Evolutionary conservation across 2,888 invertebrate genomes (phyloP), one percentile per base, ranked within the genome.

Genomic region (Agrochola lota): DNA sequence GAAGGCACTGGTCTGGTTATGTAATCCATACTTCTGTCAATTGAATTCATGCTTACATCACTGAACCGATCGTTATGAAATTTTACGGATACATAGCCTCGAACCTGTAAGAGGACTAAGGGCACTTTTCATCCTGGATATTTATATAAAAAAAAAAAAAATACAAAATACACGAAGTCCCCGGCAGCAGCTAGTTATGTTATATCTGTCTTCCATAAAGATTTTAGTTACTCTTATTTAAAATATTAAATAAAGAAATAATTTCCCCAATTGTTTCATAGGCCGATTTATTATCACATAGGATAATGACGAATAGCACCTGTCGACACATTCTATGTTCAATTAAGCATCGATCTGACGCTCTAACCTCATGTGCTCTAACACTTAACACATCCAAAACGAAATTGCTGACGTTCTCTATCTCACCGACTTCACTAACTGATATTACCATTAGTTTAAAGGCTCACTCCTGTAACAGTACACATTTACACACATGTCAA

Each of bases 321-420:
- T 71, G 70, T 81, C 66, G 30, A 43, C 74, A 78, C 66, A 74
- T 78, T 73, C 70, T 69, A 71, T 73, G 83, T 62, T 73, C 70
- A 46, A 46, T 46, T 43, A 12, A 43, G 15, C 6, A 26, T 59
- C 12, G 57, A 12, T n/a, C 15, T 7, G 7, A 26, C 15, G 26
- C 15, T 59, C n/a, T 59, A 2, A 26, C 26, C 11, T 43, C 9
- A 40, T 40, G 40, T 9, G n/a, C n/a, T 59, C n/a, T 59, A 7
- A 59, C 12, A 59, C 57, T 15, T 57, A n/a, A 57, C n/a, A 59
- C 59, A n/a, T 26, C 59, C 15, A 59, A 59, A 26, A 26, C 26
- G 59, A 59, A 59, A 26, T 26, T 26, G 12, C 15, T 59, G 2
- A 7, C 59, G 2, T 60, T 60, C 17, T 60, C 60, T 26, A 26